These are phyloP conservation scores for Neomicropteryx cornuta DNA, from an alignment of 1,140 invertebrate species.

Conservation along the genomic window DNA sequence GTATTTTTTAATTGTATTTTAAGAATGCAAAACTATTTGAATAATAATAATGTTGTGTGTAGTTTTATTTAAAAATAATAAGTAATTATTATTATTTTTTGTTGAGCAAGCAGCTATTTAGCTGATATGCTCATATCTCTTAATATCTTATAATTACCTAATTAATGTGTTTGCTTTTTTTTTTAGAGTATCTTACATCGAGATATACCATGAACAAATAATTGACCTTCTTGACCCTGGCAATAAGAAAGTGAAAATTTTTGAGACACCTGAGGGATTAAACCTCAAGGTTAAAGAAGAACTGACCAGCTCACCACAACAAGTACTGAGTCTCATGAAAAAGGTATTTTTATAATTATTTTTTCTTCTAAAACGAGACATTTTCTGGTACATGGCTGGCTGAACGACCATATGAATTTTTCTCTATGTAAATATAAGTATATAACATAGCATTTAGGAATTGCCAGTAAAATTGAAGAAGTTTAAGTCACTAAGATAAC, in stretches of 20 bases:
- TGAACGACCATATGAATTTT: too few species aligned
- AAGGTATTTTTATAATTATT: slow-evolving; percentile 22
- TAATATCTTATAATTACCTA: neutral
- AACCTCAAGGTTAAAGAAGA: slow-evolving; percentile 51
- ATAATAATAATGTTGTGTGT: too few species aligned
- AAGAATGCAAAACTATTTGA: too few species aligned
- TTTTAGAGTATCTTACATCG: slow-evolving; percentile 63
- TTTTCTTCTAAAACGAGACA: too few species aligned
- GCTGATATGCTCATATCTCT: neutral
- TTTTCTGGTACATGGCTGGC: too few species aligned
- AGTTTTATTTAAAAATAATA: too few species aligned
- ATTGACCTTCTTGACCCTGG: slow-evolving; percentile 54
- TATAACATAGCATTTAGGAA: too few species aligned
- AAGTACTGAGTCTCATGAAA: slow-evolving; percentile 49
- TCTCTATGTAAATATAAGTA: too few species aligned
- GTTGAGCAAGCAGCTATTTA: neutral
- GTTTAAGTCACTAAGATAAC: too few species aligned
- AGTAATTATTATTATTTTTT: too few species aligned
- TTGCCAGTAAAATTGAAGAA: too few species aligned
- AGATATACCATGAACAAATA: slow-evolving; percentile 75
- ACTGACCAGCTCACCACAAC: slow-evolving; percentile 44
- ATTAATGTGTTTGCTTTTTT: neutral
- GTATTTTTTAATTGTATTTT: too few species aligned
- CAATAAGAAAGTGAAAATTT: slow-evolving; percentile 50
- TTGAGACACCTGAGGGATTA: slow-evolving; percentile 44